Percentiles rank a stretch among this genome's conserved stretches.
These are phyloP conservation scores for Pseudococcus jackbeardsleyi DNA, from an alignment of 2,888 invertebrate species.

Conservation along the genomic window DNA sequence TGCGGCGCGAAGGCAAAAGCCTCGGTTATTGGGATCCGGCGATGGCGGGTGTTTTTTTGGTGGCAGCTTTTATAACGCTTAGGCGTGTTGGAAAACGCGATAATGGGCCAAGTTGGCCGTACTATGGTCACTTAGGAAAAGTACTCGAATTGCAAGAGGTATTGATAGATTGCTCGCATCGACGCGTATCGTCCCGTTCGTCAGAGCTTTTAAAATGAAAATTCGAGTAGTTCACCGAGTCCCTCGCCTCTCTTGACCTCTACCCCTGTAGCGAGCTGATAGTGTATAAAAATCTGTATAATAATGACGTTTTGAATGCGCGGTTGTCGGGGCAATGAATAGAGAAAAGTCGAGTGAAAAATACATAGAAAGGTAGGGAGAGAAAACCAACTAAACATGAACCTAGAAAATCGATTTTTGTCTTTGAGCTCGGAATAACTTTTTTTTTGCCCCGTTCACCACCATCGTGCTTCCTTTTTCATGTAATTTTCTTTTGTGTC, in stretches of 20 bases:
- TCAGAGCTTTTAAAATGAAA: no score
- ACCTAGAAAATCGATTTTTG: slow-evolving; percentile 40
- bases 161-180: background rate
- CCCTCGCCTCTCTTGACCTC: background rate
- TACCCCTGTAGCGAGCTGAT: background rate
- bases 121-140: background rate
- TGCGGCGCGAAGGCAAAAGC: background rate
- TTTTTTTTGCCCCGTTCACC: background rate
- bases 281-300: slow-evolving; percentile 11
- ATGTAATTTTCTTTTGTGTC: slow-evolving; percentile 48
- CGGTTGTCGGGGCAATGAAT: background rate
- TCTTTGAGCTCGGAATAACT: slow-evolving; percentile 43
- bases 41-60: background rate
- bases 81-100: background rate
- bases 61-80: background rate
- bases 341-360: background rate
- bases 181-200: background rate
- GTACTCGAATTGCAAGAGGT: background rate
- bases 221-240: background rate
- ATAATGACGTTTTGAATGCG: slow-evolving; percentile 25
- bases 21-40: background rate
- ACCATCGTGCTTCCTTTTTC: slow-evolving; percentile 4
- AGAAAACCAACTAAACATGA: background rate
- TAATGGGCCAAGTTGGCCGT: background rate
- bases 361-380: background rate